Evolutionary conservation across 2,797 vertebrate genomes (phyloP).

Genomic region (Morus bassanus): DNA sequence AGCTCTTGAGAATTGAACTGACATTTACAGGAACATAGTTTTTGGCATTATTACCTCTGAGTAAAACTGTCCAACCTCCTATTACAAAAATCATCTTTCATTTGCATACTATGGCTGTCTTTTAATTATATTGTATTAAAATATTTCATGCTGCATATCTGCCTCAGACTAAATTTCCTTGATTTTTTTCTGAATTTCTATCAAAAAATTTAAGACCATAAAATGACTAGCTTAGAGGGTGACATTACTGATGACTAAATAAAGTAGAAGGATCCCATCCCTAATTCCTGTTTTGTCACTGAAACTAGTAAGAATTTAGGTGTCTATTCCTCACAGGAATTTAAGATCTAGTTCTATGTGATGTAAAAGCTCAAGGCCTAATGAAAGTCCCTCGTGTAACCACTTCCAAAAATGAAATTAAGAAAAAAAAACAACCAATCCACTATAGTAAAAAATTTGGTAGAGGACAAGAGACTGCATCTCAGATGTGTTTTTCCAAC

Average conservation of each 20-base stretch:
- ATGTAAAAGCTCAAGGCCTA: neutral
- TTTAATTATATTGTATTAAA: neutral
- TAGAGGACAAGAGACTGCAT: neutral
- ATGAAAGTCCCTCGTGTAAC: neutral
- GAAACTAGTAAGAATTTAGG: neutral
- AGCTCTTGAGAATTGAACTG: neutral
- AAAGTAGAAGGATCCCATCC: neutral
- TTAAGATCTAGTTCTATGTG: neutral
- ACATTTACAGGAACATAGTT: neutral
- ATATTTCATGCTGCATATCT: neutral
- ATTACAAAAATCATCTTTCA: neutral
- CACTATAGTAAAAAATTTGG: neutral
- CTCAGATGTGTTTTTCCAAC: neutral
- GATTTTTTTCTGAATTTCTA: neutral
- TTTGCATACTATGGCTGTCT: rapidly evolving
- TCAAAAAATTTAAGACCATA: neutral
- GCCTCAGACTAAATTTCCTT: neutral
- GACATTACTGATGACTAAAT: neutral
- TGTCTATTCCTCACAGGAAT: neutral
- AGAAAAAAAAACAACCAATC: neutral
- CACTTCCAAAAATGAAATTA: neutral
- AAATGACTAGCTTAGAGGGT: neutral
- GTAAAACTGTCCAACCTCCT: neutral
- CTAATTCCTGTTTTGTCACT: neutral
- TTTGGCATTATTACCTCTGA: neutral